These are phyloP conservation scores for Bryconaethiops microstoma DNA, from an alignment of 2,797 vertebrate genomes.

Conservation along the genomic window DNA sequence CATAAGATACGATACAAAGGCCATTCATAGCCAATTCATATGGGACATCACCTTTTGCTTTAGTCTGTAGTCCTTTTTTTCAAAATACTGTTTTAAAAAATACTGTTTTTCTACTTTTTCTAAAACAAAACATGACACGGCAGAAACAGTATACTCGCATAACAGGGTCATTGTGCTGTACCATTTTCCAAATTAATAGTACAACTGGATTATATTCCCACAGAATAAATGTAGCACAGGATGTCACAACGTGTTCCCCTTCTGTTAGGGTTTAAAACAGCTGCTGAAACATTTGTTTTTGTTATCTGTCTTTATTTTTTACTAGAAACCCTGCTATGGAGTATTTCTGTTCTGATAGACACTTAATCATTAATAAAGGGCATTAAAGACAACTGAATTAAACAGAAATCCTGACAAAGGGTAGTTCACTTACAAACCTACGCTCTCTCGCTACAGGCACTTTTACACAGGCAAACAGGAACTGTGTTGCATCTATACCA, in stretches of 20 bases:
- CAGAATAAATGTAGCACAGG: background rate
- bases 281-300: background rate
- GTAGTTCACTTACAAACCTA: background rate
- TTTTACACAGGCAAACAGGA: too few species aligned
- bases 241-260: background rate
- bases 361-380: slow-evolving; percentile 11
- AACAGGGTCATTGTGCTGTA: background rate
- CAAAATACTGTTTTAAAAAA: background rate
- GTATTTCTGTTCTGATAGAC: background rate
- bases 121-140: slow-evolving; percentile 10
- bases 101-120: background rate
- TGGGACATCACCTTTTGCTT: slow-evolving; percentile 12
- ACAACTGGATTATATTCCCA: background rate
- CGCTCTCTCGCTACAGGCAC: background rate
- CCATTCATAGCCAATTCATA: slow-evolving; percentile 18
- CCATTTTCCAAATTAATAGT: too few species aligned
- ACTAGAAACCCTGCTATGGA: background rate
- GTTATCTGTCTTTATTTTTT: background rate
- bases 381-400: slow-evolving; percentile 3
- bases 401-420: slow-evolving; percentile 2
- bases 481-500: too few species aligned
- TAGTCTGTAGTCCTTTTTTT: background rate
- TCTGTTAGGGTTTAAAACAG: background rate
- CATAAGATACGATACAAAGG: slow-evolving; percentile 32
- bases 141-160: background rate